Base-by-base conservation (phyloP, 2,888 invertebrate species). In the Sycophila texana region DNA sequence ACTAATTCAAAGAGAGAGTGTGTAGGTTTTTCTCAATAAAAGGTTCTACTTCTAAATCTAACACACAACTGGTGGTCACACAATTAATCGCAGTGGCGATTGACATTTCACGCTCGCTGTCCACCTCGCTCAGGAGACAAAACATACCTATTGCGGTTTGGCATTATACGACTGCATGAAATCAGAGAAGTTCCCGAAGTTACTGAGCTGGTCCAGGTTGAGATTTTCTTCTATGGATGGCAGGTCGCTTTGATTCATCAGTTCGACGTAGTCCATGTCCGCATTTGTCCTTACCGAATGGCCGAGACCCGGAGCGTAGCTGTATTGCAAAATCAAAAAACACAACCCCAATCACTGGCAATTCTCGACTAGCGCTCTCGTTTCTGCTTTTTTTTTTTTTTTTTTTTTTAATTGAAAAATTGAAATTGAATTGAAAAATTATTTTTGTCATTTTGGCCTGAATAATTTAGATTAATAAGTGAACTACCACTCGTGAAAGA, bases 311-410 rank as follows among this genome's bases (percentile, higher is more conserved):
- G 90, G 89, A 88, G 90, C 89, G 85, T 90, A 90, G 86, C 90
- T 90, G 73, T 39, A 39, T 82, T 78, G 84, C 85, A 87, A 88
- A 86, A 88, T 84, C 85, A 88, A 61, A 89, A 89, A 76, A 88
- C 89, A 90, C 90, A 90, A 90, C 90, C 84, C 90, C 90, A 90
- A 90, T 90, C 89, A 90, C 89, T 89, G 90, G 90, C 90, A 89
- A 87, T 83, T 83, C 86, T 87, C 84, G 77, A 82, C 66, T 63
- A 81, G 77, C 30, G 63, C 47, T n/a, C 10, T 18, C 18, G 18
- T 63, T 63, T 39, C 2, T 47, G 61, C 70, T 57, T 12, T 65
- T 65, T 55, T 77, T 51, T 57, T n/a, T n/a, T n/a, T n/a, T n/a
- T n/a, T n/a, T n/a, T n/a, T n/a, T n/a, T n/a, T n/a, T n/a, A n/a